These are phyloP conservation scores for Toxotes lorentzi DNA, from an alignment of 2,797 vertebrate species.

Conservation along the genomic window DNA sequence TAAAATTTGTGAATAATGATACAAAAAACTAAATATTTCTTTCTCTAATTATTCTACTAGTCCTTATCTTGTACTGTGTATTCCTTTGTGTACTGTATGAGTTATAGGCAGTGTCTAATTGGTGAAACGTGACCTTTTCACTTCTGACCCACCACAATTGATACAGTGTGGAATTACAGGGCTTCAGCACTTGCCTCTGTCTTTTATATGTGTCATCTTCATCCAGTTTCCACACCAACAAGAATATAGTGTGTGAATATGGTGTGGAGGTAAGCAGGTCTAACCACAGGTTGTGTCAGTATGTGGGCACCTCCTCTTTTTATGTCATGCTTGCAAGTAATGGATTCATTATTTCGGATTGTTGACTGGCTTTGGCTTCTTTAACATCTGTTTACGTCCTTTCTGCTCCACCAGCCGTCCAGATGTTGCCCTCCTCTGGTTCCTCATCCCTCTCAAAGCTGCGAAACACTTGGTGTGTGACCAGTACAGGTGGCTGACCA, in stretches of 20 bases:
- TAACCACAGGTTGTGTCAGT: neutral
- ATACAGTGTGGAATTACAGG: neutral
- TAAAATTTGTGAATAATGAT: constrained; percentile 26
- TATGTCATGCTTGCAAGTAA: neutral
- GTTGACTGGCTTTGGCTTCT: neutral
- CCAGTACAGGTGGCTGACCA: constrained; percentile 98
- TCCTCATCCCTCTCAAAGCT: constrained; percentile 93
- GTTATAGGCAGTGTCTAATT: neutral
- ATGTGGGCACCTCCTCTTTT: neutral
- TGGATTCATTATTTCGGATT: neutral
- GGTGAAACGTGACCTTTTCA: neutral
- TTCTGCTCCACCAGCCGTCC: constrained; percentile 88
- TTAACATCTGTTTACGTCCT: constrained; percentile 15
- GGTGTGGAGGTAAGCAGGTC: constrained; percentile 12
- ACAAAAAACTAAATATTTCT: neutral
- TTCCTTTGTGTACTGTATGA: neutral
- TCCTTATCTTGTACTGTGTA: neutral
- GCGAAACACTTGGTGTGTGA: constrained; percentile 92
- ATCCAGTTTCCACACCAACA: neutral
- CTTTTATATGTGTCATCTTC: neutral
- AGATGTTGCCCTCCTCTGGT: constrained; percentile 95
- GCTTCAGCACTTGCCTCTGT: neutral
- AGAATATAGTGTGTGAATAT: neutral
- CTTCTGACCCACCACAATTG: neutral
- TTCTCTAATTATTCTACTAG: neutral